Conservation (phyloP, 2,888 invertebrate species). For the Eilema depressum region DNA sequence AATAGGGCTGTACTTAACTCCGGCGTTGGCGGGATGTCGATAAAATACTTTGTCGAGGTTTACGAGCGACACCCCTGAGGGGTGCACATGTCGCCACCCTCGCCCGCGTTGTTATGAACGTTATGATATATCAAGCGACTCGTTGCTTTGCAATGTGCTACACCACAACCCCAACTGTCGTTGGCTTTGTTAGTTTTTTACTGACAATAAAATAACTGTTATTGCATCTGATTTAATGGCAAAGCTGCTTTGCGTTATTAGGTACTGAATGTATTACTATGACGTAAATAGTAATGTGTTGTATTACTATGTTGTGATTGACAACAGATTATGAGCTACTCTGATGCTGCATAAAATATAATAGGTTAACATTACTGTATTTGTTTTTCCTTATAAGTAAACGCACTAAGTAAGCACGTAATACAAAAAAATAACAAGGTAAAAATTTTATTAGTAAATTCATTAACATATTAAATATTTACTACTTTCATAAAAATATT, state of each 20-base stretch:
- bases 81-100: constrained; percentile 59
- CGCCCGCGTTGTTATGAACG: constrained; percentile 71
- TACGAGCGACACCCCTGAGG: constrained; percentile 76
- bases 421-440: background rate
- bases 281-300: background rate
- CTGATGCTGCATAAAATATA: background rate
- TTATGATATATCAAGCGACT: constrained; percentile 63
- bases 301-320: background rate
- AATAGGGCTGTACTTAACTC: constrained; percentile 73
- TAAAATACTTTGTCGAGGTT: constrained; percentile 83
- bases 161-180: constrained; percentile 30
- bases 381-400: background rate
- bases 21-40: constrained; percentile 70
- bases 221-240: constrained; percentile 4
- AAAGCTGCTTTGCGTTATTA: constrained; percentile 7
- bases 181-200: constrained; percentile 34
- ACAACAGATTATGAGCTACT: background rate
- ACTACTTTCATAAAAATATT: constrained; percentile 7
- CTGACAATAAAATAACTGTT: constrained; percentile 11
- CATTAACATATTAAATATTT: constrained; percentile 5
- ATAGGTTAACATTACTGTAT: background rate
- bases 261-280: constrained; percentile 1
- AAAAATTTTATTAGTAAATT: background rate
- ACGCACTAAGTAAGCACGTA: background rate
- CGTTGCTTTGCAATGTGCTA: constrained; percentile 51